Evolutionary conservation across 2,113 vertebrate species (phyloP), one percentile per base, ranked within the genome.

Genomic region (Semnornis frantzii): DNA sequence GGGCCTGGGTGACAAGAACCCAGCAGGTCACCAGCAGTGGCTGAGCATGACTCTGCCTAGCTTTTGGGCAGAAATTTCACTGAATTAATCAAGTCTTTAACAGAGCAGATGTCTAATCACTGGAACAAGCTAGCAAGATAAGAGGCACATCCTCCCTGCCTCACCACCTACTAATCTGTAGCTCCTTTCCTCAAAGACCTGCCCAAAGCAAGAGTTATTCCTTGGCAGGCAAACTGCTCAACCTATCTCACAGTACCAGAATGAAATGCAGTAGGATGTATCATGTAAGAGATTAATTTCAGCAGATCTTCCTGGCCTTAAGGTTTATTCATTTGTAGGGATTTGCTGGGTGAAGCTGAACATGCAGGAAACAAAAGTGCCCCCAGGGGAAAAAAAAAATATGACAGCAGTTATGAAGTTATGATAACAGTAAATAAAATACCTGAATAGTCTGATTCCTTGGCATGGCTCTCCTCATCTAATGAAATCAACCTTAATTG

Each of bases 401-500:
- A 48, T 77, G 65, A 57, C 27, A 83, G 62, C 62, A 78, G 8
- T 57, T 62, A 79, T 0, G 11, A 85, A 87, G 25, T 69, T 52
- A 73, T 39, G 59, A 25, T 19, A 87, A 93, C 34, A 74, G 62
- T 59, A 94, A 88, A 89, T 76, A 91, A 60, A 90, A 85, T 98
- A 99, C 98, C 98, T 98, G 98, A 96, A 74, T 71, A 94, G 52
- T 71, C 64, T 3, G 93, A 95, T 82, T 97, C 97, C 74, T 98
- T 94, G 55, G 81, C 95, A 86, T 96, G 96, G 95, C 96, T 97
- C 92, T 98, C 98, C 42, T 98, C 98, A 33, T 96, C 98, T 83
- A 99, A 96, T 63, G 98, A 98, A 97, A 99, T 98, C 93, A 99
- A 98, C 95, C 99, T 99, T 90, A 33, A 97, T 96, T 94, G 70